Percentiles rank a stretch among this genome's conserved stretches.
These are phyloP conservation scores for Paramormyrops kingsleyae DNA, from an alignment of 2,113 vertebrate species.

Conservation along the genomic window DNA sequence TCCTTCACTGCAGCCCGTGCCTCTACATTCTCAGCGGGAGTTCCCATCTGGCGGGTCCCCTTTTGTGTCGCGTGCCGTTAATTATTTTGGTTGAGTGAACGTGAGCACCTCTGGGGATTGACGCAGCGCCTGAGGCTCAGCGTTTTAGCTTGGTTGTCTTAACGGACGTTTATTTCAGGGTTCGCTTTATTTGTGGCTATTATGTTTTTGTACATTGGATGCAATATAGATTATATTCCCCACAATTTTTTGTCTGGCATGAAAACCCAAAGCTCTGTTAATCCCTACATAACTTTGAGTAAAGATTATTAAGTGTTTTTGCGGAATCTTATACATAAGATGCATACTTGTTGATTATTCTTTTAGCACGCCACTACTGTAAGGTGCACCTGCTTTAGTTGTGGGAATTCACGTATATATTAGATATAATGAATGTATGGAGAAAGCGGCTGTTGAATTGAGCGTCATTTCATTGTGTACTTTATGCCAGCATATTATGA, in stretches of 20 bases:
- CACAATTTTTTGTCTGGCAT: neutral
- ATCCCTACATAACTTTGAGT: neutral
- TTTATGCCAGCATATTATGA: neutral
- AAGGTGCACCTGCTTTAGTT: neutral
- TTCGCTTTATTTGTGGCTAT: neutral
- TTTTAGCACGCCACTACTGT: neutral
- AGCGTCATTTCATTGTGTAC: neutral
- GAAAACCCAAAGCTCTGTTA: neutral
- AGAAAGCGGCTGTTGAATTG: neutral
- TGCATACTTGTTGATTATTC: neutral
- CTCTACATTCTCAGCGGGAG: neutral
- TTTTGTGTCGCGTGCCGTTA: constrained; percentile 22
- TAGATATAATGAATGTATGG: neutral
- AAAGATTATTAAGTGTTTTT: neutral
- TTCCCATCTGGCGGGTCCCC: constrained; percentile 26
- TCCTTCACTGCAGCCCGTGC: constrained; percentile 21
- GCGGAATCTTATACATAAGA: neutral
- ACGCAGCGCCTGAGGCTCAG: neutral
- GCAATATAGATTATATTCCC: neutral
- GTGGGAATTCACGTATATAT: neutral
- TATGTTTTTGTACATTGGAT: neutral
- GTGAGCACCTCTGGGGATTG: neutral
- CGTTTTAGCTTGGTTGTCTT: neutral
- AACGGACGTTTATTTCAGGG: neutral
- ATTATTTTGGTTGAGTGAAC: constrained; percentile 39